Percentiles rank a stretch among this genome's conserved stretches.
Conservation (phyloP, 2,113 vertebrate genomes). For the Xenopus borealis region DNA sequence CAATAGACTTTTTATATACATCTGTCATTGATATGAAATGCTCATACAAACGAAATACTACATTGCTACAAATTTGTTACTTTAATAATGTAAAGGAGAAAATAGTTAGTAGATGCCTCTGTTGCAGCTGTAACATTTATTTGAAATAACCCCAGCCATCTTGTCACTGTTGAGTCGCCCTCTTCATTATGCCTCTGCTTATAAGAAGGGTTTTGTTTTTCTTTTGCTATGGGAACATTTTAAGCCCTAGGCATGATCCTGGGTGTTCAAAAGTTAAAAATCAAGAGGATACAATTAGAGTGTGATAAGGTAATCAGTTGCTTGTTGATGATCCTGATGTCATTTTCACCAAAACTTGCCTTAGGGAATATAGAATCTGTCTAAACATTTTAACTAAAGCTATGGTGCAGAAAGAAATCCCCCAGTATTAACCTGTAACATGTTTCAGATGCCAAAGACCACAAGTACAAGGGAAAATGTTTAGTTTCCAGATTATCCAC, state of each 20-base stretch:
- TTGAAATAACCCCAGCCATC: slow-evolving; percentile 32
- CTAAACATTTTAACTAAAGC: slow-evolving; percentile 62
- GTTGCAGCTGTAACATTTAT: neutral
- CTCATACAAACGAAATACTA: neutral
- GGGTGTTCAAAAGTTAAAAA: slow-evolving; percentile 74
- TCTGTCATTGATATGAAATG: too few species aligned
- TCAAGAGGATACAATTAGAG: slow-evolving; percentile 65
- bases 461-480: neutral
- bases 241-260: slow-evolving; percentile 65
- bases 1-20: too few species aligned
- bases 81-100: neutral
- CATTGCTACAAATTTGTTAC: neutral
- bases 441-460: slow-evolving; percentile 23
- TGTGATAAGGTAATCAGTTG: slow-evolving; percentile 68
- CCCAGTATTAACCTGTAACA: slow-evolving; percentile 28
- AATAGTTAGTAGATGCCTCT: neutral
- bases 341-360: slow-evolving; percentile 57
- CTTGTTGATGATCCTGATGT: slow-evolving; percentile 61
- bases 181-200: slow-evolving; percentile 58
- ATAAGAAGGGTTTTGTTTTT: slow-evolving; percentile 48
- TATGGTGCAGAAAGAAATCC: slow-evolving; percentile 46
- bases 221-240: slow-evolving; percentile 53
- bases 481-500: neutral
- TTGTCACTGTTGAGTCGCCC: slow-evolving; percentile 49
- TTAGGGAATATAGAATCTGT: slow-evolving; percentile 60